Percentiles rank a stretch among this genome's conserved stretches.
phyloP scores from a whole-genome alignment of 2,113 vertebrate genomes.

The Cryptotis parvus region DNA sequence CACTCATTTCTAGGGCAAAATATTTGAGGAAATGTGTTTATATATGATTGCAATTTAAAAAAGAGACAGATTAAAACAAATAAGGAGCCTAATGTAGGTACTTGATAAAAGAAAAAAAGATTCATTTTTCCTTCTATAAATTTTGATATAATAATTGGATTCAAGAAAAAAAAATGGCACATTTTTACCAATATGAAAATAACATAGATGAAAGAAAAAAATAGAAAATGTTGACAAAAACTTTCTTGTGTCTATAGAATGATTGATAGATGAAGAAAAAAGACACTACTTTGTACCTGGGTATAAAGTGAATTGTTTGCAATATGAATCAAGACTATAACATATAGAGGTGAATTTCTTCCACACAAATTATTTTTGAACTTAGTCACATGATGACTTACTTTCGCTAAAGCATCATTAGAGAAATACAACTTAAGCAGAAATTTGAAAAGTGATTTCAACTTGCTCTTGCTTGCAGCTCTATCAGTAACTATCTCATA shows the following conservation, averaged over 20 bases:
- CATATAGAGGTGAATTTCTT: neutral
- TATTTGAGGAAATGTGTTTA: neutral
- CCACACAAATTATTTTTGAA: neutral
- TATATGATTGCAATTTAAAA: neutral
- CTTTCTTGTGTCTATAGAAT: constrained; percentile 20
- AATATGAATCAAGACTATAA: neutral
- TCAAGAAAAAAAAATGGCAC: constrained; percentile 85
- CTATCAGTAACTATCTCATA: neutral
- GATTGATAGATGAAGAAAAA: neutral
- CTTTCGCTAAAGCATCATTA: neutral
- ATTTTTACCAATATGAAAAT: constrained; percentile 82
- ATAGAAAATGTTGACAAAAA: constrained; percentile 86
- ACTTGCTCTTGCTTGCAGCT: neutral
- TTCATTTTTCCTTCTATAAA: constrained; percentile 70
- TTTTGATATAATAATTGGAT: constrained; percentile 85
- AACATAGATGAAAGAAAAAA: constrained; percentile 70
- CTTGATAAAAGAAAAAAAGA: constrained; percentile 57
- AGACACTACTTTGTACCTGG: neutral
- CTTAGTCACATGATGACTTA: neutral
- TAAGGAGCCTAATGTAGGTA: constrained; percentile 53
- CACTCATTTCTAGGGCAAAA: constrained; percentile 53
- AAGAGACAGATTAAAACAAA: constrained; percentile 46
- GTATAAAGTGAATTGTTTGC: neutral
- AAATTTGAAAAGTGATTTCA: neutral
- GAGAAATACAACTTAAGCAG: neutral